Evolutionary conservation across 2,113 vertebrate species (phyloP).

Genomic region (Propithecus coquereli): DNA sequence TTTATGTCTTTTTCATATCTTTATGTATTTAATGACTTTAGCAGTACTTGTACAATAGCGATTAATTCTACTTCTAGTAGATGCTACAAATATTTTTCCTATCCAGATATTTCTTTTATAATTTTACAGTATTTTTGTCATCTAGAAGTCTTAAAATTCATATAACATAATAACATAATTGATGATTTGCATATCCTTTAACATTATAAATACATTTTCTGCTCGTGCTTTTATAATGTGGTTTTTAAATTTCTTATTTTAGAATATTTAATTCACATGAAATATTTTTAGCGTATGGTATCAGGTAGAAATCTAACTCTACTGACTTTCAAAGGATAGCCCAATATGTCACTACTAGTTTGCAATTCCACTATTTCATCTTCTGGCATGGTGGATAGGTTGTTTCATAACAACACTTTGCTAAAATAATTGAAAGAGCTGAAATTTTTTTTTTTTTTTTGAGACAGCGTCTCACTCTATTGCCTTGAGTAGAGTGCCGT

Average conservation of each 20-base stretch:
- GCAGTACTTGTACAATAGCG: not conserved
- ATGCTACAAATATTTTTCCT: not conserved
- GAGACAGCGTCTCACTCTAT: too few species aligned
- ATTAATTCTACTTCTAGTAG: not conserved
- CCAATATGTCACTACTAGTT: not conserved
- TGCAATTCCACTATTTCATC: not conserved
- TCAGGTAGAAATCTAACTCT: not conserved
- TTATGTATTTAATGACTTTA: not conserved
- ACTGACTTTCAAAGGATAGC: not conserved
- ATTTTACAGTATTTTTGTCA: not conserved
- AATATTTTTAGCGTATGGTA: not conserved
- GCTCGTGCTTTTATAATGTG: not conserved
- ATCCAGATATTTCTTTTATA: not conserved
- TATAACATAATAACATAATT: not conserved
- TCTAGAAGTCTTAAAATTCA: not conserved
- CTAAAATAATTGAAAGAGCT: not conserved
- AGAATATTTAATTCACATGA: not conserved
- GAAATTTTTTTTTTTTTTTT: not conserved
- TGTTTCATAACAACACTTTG: not conserved
- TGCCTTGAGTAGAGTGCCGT: too few species aligned
- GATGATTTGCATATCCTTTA: not conserved
- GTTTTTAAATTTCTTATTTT: not conserved
- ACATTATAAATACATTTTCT: not conserved
- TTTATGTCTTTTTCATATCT: not conserved
- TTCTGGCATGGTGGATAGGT: not conserved